Evolutionary conservation across 2,113 vertebrate species (phyloP).

Genomic region (Electrona antarctica): DNA sequence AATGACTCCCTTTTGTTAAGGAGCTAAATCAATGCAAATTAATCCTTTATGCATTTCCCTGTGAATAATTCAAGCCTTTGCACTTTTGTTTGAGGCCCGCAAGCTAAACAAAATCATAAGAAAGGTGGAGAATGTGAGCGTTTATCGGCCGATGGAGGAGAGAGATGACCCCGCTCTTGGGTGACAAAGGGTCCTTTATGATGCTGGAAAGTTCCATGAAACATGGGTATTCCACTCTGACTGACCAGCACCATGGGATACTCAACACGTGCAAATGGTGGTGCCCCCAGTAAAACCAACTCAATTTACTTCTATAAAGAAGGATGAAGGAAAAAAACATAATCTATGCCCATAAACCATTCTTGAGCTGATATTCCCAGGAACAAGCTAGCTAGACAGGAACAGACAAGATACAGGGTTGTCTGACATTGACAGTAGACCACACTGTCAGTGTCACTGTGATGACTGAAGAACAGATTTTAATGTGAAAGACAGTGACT

Average conservation of each 20-base stretch:
- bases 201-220: conserved; percentile 70
- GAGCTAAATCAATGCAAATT: conserved; percentile 83
- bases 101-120: conserved; percentile 79
- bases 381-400: conserved; percentile 35
- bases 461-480: conserved; percentile 1
- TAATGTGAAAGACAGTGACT: conserved; percentile 1
- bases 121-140: conserved; percentile 78
- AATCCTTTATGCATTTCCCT: conserved; percentile 81
- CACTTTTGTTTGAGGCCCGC: conserved; percentile 75
- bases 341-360: conserved; percentile 58
- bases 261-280: conserved; percentile 67
- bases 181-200: conserved; percentile 82
- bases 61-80: conserved; percentile 78
- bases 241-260: conserved; percentile 81
- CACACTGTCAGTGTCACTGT: conserved; percentile 19
- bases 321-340: conserved; percentile 52
- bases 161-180: conserved; percentile 77
- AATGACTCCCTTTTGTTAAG: conserved; percentile 72
- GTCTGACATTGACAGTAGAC: conserved; percentile 27
- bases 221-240: conserved; percentile 69
- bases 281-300: conserved; percentile 68
- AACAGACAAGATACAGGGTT: conserved; percentile 31
- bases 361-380: conserved; percentile 36
- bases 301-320: conserved; percentile 68
- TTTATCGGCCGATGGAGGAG: conserved; percentile 78